Base-by-base conservation (phyloP, 2,113 vertebrate genomes). In the Ophthalmolycus amberensis region DNA sequence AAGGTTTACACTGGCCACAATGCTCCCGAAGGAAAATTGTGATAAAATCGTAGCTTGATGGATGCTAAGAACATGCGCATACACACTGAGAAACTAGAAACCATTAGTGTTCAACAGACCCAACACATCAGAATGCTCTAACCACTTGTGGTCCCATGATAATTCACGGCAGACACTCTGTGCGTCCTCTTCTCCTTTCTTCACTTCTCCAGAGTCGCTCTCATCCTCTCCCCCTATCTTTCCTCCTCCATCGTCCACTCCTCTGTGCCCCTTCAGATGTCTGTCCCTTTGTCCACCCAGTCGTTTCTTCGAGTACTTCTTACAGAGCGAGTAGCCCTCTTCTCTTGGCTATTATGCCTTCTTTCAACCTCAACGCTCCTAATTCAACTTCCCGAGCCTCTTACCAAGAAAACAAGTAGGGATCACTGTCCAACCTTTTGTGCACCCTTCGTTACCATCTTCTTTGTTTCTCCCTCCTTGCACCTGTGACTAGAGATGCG, bases 71-170 rank as follows among this genome's bases (percentile, higher is more conserved):
- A 63, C 75, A 68, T 80, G 76, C 42, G 66, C 77, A 70, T 70
- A 68, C 60, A 70, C 68, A 83, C 52, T 22, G 65, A 66, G 67
- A 64, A 87, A 77, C 59, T 34, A 71, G 62, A 79, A 75, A 83
- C 85, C 86, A 87, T 93, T 90, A 90, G 83, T 79, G 87, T 84
- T 86, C 81, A 69, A 82, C 75, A 77, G 85, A 80, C 54, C 2
- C 79, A 79, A 59, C 79, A 82, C 78, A 86, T 86, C 75, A 75
- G 42, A 86, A 71, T 34, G 73, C 82, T 87, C 20, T 60, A 56
- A 85, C 79, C 56, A 54, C 38, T 44, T 44, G 59, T 37, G 65
- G 77, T 88, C 85, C 80, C 81, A 50, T 62, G 85, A 66, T 79
- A 78, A 84, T 73, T 84, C 77, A 80, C 34, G 5, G 80, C 83